Base-by-base conservation (phyloP, 2,113 vertebrate genomes). In the Corythornis vintsioides region DNA sequence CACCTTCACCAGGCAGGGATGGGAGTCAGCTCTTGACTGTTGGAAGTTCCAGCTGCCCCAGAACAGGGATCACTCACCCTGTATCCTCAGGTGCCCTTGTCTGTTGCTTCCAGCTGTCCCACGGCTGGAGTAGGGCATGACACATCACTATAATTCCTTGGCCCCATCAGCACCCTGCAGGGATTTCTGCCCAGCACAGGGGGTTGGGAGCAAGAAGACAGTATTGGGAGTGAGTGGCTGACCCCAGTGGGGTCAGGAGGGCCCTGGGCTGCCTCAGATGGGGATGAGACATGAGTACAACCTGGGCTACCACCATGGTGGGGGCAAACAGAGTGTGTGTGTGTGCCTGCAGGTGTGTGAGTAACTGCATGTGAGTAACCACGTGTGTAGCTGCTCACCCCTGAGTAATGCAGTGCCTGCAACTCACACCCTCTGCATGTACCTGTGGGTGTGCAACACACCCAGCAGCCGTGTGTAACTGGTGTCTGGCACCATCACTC, bases 401-500 rank as follows among this genome's bases (percentile, higher is more conserved):
- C 55, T 17, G 64, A 17, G 40, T 3, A 6, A 11, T 4, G 61
- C 73, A 35, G 48, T 24, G 2, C 31, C 43, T 20, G 14, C 20
- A 45, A 1, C 50, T 29, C 50, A 9, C 38, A 6, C 15, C 2
- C 59, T 16, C 4, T 4, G 25, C 3, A 0, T 5, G 33, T 17
- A 11, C 17, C 12, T 19, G 15, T 31, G 14, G 3, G 25, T 2
- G 1, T n/a, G 21, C 21, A 18, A 21, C 6, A 13, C 45, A 3
- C 29, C 3, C 11, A 2, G 0, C 24, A 2, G 9, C 25, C 3
- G 13, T 17, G 31, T 29, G 71, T 15, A 15, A 2, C 64, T 3
- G 6, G 6, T 15, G 76, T 6, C 79, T 3, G 3, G 4, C 7
- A 15, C 25, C 3, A 0, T 53, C 42, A 14, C 25, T 0, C 7